phyloP scores from a whole-genome alignment of 2,113 vertebrate species.

The Coryphaenoides rupestris region DNA sequence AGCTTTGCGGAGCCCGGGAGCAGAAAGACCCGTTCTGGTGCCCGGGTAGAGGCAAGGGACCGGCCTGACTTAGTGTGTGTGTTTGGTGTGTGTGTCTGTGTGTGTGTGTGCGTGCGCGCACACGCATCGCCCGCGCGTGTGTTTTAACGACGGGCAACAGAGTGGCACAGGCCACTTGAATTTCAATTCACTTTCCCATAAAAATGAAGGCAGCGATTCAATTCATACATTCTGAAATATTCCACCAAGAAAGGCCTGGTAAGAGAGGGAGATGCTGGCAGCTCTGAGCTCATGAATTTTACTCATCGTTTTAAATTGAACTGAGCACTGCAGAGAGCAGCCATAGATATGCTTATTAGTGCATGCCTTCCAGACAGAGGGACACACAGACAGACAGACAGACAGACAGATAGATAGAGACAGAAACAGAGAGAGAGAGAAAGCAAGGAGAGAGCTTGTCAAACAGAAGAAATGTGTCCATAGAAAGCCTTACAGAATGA shows the following conservation, averaged over 20 bases:
- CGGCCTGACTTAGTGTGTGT: constrained; percentile 4
- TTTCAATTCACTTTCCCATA: constrained; percentile 36
- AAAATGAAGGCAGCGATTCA: constrained; percentile 43
- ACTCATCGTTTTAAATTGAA: constrained; percentile 3
- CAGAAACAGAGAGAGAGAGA: constrained; percentile 5
- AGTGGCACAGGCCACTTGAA: constrained; percentile 40
- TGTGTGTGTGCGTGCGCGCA: too few relatives aligned
- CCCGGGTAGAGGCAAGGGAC: too few relatives aligned
- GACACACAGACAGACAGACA: constrained; percentile 16
- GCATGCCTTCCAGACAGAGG: constrained; percentile 22
- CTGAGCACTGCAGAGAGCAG: constrained; percentile 32
- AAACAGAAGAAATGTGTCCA: constrained; percentile 18
- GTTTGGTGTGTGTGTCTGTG: constrained; percentile 16
- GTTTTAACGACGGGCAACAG: constrained; percentile 9
- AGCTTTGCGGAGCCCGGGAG: neutral
- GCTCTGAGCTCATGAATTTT: constrained; percentile 16
- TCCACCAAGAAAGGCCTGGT: constrained; percentile 4
- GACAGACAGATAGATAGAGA: constrained; percentile 1
- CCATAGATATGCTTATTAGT: constrained; percentile 35
- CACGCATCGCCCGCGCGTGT: neutral
- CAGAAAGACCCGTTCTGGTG: too few relatives aligned
- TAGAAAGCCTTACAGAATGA: neutral
- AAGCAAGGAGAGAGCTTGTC: constrained; percentile 8
- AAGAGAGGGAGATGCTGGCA: constrained; percentile 5
- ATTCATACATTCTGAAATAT: constrained; percentile 44